Conservation (phyloP, 2,888 invertebrate species). For the Dicyrtomina minuta region DNA sequence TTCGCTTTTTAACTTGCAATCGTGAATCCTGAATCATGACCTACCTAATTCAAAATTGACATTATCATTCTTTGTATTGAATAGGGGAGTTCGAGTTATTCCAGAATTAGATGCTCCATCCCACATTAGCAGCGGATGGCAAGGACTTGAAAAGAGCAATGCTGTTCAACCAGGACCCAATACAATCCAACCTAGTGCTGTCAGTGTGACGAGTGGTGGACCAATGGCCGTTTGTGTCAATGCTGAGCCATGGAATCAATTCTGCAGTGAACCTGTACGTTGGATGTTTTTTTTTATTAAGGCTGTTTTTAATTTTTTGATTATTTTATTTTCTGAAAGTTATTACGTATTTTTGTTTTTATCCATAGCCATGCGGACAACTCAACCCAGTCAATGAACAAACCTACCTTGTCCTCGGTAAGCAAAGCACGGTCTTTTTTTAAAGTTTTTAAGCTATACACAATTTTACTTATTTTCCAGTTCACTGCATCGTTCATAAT, state of each 20-base stretch:
- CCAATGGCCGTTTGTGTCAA: constrained; percentile 55
- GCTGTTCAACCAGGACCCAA: constrained; percentile 53
- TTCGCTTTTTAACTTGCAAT: background rate
- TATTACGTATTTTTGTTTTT: constrained; percentile 57
- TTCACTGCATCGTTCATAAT: no score
- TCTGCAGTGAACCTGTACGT: constrained; percentile 66
- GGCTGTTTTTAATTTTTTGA: background rate
- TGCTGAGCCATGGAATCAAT: constrained; percentile 53
- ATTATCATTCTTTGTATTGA: background rate
- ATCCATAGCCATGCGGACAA: constrained; percentile 46
- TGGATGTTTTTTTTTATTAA: background rate
- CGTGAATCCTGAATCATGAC: no score
- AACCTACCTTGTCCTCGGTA: constrained; percentile 67
- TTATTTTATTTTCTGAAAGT: background rate
- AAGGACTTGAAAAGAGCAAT: constrained; percentile 56
- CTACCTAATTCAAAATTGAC: background rate
- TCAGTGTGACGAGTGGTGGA: constrained; percentile 54
- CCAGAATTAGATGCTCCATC: constrained; percentile 93
- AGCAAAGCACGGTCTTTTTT: constrained; percentile 60
- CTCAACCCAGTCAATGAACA: constrained; percentile 62
- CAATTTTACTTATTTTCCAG: no score
- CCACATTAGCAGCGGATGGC: constrained; percentile 86
- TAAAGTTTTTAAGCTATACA: no score
- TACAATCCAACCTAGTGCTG: constrained; percentile 52
- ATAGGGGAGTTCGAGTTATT: constrained; percentile 78